phyloP scores from a whole-genome alignment of 2,797 vertebrate genomes.

The Pachyuromys duprasi region DNA sequence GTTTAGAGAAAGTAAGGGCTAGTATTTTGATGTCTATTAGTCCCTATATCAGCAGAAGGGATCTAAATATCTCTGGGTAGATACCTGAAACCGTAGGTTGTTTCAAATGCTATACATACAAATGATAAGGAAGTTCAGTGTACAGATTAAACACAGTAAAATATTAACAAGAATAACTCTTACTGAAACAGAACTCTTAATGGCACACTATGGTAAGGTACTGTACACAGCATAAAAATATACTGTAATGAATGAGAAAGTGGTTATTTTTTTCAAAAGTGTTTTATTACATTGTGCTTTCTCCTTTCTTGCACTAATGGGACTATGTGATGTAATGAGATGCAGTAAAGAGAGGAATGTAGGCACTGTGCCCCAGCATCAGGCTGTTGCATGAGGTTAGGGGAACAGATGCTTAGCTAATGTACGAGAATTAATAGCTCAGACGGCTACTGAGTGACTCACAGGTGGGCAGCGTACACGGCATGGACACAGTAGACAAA shows the following conservation, averaged over 20 bases:
- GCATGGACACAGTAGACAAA: background rate
- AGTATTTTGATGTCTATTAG: background rate
- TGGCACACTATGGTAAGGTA: background rate
- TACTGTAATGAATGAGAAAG: background rate
- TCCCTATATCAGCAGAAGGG: background rate
- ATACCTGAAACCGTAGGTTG: background rate
- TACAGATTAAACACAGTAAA: background rate
- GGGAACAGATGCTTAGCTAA: background rate
- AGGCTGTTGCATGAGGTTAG: background rate
- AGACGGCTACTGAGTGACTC: background rate
- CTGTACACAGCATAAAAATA: background rate
- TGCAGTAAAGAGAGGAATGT: background rate
- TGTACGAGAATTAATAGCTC: background rate
- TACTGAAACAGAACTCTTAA: background rate
- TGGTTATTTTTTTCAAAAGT: background rate
- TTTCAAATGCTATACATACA: background rate
- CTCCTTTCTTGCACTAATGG: background rate
- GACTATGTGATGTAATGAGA: background rate
- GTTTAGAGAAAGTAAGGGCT: conserved; percentile 13
- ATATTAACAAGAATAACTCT: background rate
- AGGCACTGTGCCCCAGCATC: too few species aligned
- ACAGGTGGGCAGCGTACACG: background rate
- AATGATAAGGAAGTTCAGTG: background rate
- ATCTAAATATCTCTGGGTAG: too few species aligned
- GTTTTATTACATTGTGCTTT: background rate